Evolutionary conservation across 2,113 vertebrate species (phyloP).

Genomic region (Hippocampus mohnikei): DNA sequence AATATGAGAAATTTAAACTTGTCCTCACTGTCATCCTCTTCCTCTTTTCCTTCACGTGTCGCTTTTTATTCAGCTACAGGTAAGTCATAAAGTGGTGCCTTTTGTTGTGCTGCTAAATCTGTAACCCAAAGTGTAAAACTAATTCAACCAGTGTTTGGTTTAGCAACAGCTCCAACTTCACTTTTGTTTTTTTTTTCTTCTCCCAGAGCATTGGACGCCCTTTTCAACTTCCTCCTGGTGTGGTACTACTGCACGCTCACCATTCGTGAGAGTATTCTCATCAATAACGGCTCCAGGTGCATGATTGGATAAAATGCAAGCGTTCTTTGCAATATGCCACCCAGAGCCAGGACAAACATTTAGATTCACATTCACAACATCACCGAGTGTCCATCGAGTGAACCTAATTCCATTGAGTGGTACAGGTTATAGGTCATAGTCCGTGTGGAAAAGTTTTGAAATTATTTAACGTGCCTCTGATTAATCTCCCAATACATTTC

Average conservation of each 20-base stretch:
- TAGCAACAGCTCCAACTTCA: background rate
- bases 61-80: slow-evolving; percentile 91
- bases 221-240: slow-evolving; percentile 95
- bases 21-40: slow-evolving; percentile 93
- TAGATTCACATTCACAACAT: too few species aligned
- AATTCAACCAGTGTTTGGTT: too few species aligned
- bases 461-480: too few species aligned
- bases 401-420: too few species aligned
- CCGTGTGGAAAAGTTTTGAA: too few species aligned
- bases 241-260: slow-evolving; percentile 99
- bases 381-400: too few species aligned
- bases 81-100: slow-evolving; percentile 31
- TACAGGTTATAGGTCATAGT: too few species aligned
- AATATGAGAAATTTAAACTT: slow-evolving; percentile 97
- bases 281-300: slow-evolving; percentile 92
- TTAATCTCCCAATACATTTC: too few species aligned
- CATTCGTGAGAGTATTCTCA: slow-evolving; percentile 92
- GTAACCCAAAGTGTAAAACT: too few species aligned
- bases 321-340: background rate
- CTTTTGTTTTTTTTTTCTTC: background rate
- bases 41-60: slow-evolving; percentile 87
- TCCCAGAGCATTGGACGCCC: slow-evolving; percentile 76
- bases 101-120: too few species aligned
- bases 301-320: background rate
- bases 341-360: background rate